Evolutionary conservation across 2,797 vertebrate species (phyloP), one percentile per base, ranked within the genome.

Genomic region (Coranthus polyacanthus): DNA sequence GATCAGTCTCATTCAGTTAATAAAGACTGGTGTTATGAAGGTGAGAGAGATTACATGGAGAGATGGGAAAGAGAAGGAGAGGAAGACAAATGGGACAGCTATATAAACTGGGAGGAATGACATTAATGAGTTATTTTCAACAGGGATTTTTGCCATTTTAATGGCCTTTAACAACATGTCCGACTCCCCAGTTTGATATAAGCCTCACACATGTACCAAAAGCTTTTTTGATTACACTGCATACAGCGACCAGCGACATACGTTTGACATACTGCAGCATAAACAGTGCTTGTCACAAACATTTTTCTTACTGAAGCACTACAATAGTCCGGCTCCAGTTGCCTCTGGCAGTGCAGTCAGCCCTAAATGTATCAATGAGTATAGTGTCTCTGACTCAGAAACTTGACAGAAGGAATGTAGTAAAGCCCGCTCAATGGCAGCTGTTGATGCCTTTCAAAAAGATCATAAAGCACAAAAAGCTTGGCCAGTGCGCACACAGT

Each of bases 1-100:
- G 87, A 83, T 90, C 72, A 94, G 82, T 85, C 54, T 45, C 90
- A 91, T 92, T 70, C 88, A 58, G 53, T 87, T 87, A 91, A 47
- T 78, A 50, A 78, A 68, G 76, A 76, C 77, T 53, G 63, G 64
- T 72, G 71, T 88, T 88, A 86, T 61, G 70, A 81, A 22, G 49
- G 62, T 73, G 77, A 83, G 78, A 71, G 53, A 24, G 63, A 74
- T 88, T 78, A 88, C 73, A 80, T 86, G 85, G 38, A 78, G 49
- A 10, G 4, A 87, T 73, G 87, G 34, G 29, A 79, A 53, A 87
- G 53, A 83, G 42, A 86, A 13, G 83, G 56, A 82, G 52, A 81
- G 55, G 78, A 39, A 70, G 73, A 86, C 50, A 68, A 50, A 82
- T 68, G 34, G 49, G 65, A 86, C 78, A 83, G 63, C 17, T 54